Conservation (phyloP, 2,797 vertebrate genomes). For the Aselliscus stoliczkanus region DNA sequence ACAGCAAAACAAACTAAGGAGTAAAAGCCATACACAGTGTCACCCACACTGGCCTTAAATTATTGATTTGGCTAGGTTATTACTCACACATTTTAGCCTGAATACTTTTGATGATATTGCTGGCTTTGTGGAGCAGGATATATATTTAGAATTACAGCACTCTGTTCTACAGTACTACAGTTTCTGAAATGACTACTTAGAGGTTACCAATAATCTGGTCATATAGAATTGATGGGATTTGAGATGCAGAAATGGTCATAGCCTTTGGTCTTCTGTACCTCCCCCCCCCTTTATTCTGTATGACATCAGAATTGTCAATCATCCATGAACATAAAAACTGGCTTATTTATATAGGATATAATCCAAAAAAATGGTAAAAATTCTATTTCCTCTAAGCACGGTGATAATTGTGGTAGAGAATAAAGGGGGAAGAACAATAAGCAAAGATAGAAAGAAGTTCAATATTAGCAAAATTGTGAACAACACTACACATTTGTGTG, state of each 20-base stretch:
- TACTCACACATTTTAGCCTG: not conserved
- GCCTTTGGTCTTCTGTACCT: not conserved
- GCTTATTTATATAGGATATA: not conserved
- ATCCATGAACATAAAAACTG: not conserved
- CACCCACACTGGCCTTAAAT: not conserved
- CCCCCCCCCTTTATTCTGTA: not conserved
- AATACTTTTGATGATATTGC: not conserved
- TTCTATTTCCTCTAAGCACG: not conserved
- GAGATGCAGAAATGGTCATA: not conserved
- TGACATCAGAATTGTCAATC: not conserved
- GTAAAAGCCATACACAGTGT: not conserved
- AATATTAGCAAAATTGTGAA: not conserved
- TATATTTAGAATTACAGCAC: constrained; percentile 24
- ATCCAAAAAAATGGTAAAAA: not conserved
- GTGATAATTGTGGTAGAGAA: not conserved
- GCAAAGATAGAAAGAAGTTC: not conserved
- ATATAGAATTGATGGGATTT: not conserved
- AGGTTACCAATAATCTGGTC: not conserved
- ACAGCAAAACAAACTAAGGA: not conserved
- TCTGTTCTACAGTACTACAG: not conserved
- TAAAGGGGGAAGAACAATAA: not conserved
- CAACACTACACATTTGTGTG: not conserved
- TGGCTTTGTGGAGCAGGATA: not conserved
- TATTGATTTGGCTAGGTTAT: constrained; percentile 35
- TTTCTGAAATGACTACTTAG: not conserved